Evolutionary conservation across 2,888 invertebrate genomes (phyloP), one percentile per base, ranked within the genome.

Genomic region (Eupithecia dodoneata): DNA sequence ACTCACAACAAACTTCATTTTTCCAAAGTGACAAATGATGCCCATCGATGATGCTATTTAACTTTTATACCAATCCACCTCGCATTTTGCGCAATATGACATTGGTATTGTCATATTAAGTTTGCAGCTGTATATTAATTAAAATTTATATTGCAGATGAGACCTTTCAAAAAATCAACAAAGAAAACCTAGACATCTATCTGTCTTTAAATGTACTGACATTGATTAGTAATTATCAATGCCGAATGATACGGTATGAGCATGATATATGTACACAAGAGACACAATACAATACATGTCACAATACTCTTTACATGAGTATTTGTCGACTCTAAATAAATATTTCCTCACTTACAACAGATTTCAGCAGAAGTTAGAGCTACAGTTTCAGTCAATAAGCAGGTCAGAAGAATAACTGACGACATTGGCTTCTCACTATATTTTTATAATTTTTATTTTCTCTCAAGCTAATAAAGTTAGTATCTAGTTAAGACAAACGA

Each of bases 1-100:
- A 89, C 92, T 91, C 82, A 92, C 92, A 85, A 84, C 72, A 59
- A 86, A 90, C 87, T 92, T 92, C 92, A 92, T 92, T 86, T 86
- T 90, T 79, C 80, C 76, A 79, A 81, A 76, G 74, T 69, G 79
- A 74, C 82, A 83, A 88, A 86, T 90, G 87, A 89, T 89, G 82
- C 81, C 81, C 83, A 73, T 80, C 75, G 74, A 76, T 76, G 83
- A 80, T 69, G 42, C 73, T 77, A 81, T 86, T 83, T 81, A 79
- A 82, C 86, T 89, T 90, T 87, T 90, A 90, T 91, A 91, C 87
- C 76, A 80, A 81, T 84, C 81, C 79, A 81, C 77, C 80, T 80
- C 83, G 78, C 79, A 78, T 78, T 78, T 91, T 90, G 85, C 88
- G 91, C 84, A 93, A 88, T 74, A 84, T 81, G 87, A 87, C 94